A percentile compares a stretch with the other conserved stretches of the same genome.
Evolutionary conservation across 2,113 vertebrate genomes (phyloP).

Genomic region (Pontoporia blainvillei): DNA sequence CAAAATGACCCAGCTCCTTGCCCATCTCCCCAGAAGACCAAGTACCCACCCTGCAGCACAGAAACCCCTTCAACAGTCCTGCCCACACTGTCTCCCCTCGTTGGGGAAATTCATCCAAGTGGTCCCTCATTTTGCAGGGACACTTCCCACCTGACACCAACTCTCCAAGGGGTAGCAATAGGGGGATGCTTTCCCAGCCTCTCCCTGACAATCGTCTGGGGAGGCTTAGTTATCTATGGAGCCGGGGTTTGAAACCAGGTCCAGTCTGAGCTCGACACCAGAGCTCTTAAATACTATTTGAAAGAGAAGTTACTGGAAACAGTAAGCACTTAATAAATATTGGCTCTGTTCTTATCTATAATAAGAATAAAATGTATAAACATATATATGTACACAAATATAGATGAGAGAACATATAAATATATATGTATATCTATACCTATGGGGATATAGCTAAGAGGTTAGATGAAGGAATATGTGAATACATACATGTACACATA

Average conservation of each 20-base stretch:
- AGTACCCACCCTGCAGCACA: rapidly evolving
- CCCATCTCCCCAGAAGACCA: rapidly evolving
- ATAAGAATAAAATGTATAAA: not conserved
- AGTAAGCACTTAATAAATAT: not conserved
- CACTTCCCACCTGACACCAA: not conserved
- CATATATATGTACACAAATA: not conserved
- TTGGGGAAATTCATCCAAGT: too few species aligned
- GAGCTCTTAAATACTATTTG: not conserved
- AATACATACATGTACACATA: not conserved
- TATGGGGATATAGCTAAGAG: not conserved
- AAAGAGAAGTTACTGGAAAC: not conserved
- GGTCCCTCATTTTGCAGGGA: not conserved
- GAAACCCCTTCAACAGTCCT: rapidly evolving
- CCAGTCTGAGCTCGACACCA: not conserved
- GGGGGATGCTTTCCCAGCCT: too few species aligned
- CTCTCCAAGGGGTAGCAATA: not conserved
- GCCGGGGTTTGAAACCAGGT: not conserved
- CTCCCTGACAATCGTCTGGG: not conserved
- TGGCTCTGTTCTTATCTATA: not conserved
- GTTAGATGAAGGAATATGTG: not conserved
- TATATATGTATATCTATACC: too few species aligned
- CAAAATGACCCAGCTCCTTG: not conserved
- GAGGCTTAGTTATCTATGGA: not conserved
- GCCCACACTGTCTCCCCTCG: rapidly evolving
- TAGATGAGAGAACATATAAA: not conserved